phyloP scores from a whole-genome alignment of 2,113 vertebrate genomes.

The Noctilio leporinus region DNA sequence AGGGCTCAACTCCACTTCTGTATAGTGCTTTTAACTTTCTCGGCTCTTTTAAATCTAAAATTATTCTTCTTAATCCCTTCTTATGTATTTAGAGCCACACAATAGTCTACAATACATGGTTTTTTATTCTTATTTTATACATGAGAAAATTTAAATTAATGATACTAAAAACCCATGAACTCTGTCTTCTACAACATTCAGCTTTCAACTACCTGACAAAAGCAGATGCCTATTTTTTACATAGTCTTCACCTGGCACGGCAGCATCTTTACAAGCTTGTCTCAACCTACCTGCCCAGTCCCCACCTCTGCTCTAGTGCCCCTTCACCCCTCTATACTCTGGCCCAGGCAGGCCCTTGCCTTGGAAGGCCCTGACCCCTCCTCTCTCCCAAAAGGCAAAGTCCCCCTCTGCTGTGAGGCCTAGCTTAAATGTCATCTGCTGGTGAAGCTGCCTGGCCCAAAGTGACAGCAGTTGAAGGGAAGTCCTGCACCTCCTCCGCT shows the following conservation, averaged over 20 bases:
- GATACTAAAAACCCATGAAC: not conserved
- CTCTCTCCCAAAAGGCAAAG: not conserved
- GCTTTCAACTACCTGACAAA: not conserved
- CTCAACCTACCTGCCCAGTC: not conserved
- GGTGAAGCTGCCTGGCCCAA: accelerated
- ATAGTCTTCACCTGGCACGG: not conserved
- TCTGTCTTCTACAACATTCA: not conserved
- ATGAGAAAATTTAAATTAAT: not conserved
- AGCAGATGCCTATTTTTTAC: not conserved
- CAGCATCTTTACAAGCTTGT: not conserved
- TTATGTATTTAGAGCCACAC: not conserved
- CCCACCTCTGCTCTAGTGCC: not conserved
- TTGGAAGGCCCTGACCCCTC: not conserved
- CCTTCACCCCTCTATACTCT: not conserved
- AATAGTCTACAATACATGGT: not conserved
- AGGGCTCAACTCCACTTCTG: not conserved
- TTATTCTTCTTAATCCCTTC: not conserved
- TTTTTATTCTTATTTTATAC: not conserved
- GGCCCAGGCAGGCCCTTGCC: not conserved
- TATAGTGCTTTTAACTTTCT: not conserved
- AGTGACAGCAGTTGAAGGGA: accelerated
- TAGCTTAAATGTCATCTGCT: not conserved
- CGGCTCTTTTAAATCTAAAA: not conserved
- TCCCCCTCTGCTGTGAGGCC: not conserved
- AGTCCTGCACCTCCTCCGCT: accelerated